A percentile compares a stretch with the other conserved stretches of the same genome.
phyloP scores from a whole-genome alignment of 2,113 vertebrate species.

The Notothenia rossii region DNA sequence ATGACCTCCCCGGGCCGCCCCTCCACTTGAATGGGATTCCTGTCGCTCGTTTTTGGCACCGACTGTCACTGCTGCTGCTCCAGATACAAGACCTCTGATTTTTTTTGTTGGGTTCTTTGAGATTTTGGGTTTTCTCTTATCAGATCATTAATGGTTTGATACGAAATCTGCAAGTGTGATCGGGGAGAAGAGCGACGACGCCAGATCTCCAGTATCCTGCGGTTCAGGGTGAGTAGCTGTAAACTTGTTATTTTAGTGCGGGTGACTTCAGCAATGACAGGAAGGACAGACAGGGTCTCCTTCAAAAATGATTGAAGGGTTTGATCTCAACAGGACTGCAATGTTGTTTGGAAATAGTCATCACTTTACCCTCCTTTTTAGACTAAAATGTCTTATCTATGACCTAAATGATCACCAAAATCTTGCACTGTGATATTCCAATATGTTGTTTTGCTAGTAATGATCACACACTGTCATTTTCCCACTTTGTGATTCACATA shows the following conservation, averaged over 20 bases:
- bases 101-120: conserved; percentile 17
- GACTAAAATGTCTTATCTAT: not conserved
- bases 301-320: conserved; percentile 38
- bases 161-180: conserved; percentile 30
- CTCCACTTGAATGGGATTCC: conserved; percentile 73
- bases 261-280: conserved; percentile 14
- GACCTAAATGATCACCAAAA: not conserved
- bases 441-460: not conserved
- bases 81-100: not conserved
- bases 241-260: conserved; percentile 52
- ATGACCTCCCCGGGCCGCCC: conserved; percentile 72
- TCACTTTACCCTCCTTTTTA: not conserved
- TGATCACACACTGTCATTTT: not conserved
- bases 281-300: not conserved
- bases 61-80: conserved; percentile 23
- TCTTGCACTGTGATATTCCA: not conserved
- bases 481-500: not conserved
- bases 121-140: not conserved
- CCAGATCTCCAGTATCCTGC: conserved; percentile 44
- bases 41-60: conserved; percentile 46
- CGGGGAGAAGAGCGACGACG: conserved; percentile 48
- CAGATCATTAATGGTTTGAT: conserved; percentile 55
- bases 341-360: not conserved
- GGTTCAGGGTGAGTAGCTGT: conserved; percentile 71
- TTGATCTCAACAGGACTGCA: not conserved